Evolutionary conservation across 2,888 invertebrate genomes (phyloP), one percentile per base, ranked within the genome.

Genomic region (Ceraclea dissimilis): DNA sequence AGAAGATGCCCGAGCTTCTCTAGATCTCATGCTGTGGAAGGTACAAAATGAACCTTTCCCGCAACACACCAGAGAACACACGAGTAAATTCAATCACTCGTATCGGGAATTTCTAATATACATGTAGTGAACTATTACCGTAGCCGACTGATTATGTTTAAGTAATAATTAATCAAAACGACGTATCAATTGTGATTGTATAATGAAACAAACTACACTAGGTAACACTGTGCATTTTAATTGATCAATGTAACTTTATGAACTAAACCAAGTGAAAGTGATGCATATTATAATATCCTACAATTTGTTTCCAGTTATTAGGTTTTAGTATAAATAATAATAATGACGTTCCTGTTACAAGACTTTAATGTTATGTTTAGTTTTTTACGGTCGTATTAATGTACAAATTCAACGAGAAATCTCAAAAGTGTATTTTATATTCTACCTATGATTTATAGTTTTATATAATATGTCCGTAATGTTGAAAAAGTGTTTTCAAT

Each of bases 1-100:
- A 57, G 98, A 99, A 72, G 99, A 99, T 71, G 94, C 98, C 1
- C 79, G 83, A 34, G 86, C 92, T 11, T 92, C 92, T 63, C 82
- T 97, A 75, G 91, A 97, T 67, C 76, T 99, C 51, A 90, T 95
- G 79, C 75, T 93, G 54, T 84, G 85, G 74, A 85, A 85, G 69
- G 78, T 93, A 20, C 13, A n/a, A 13, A 39, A 79, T 79, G 56
- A 78, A 16, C 39, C 39, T 8, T n/a, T 58, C 56, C 47, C 60
- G 57, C 39, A 18, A 43, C 19, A 48, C 46, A 39, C 2, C 16
- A 13, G 16, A n/a, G 16, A 13, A 5, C 13, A 4, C 16, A 8
- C 39, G 2, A 39, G 13, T 13, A 39, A 39, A 5, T n/a, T 13
- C 13, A 4, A 5, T 4, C 39, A 39, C 4, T 39, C n/a, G 13